Conservation (phyloP, 2,113 vertebrate species). For the Rhynchomys soricoides region DNA sequence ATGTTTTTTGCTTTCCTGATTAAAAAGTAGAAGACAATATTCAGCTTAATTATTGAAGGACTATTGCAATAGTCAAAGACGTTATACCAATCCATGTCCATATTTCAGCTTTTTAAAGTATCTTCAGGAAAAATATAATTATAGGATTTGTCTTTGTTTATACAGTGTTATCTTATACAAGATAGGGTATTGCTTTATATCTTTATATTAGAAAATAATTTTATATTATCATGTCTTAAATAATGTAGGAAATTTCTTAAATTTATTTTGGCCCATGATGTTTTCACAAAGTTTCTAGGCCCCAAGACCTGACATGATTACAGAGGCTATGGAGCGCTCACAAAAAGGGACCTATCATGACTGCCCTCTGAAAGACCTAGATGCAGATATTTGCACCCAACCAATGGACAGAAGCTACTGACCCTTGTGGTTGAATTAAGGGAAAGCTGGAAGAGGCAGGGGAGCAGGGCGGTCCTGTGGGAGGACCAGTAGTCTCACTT, state of each 20-base stretch:
- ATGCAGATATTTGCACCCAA: too few relatives aligned
- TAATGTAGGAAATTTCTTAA: not conserved
- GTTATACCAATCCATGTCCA: rapidly evolving
- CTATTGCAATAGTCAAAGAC: not conserved
- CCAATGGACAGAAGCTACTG: too few relatives aligned
- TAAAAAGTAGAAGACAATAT: not conserved
- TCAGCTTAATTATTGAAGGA: not conserved
- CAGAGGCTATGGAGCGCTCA: too few relatives aligned
- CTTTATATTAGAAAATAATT: not conserved
- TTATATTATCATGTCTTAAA: not conserved
- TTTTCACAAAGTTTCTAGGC: not conserved
- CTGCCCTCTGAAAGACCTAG: too few relatives aligned
- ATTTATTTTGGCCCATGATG: not conserved
- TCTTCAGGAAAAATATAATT: not conserved
- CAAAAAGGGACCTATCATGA: too few relatives aligned
- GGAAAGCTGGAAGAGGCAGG: too few relatives aligned
- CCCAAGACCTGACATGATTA: too few relatives aligned
- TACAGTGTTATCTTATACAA: not conserved
- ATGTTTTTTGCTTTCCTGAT: not conserved
- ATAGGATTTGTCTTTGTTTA: rapidly evolving
- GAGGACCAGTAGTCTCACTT: too few relatives aligned
- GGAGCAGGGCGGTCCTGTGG: too few relatives aligned
- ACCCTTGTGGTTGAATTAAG: too few relatives aligned
- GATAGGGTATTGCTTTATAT: not conserved
- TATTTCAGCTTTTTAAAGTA: not conserved